These are phyloP conservation scores for Conus canariensis DNA, from an alignment of 2,888 invertebrate species.

Conservation along the genomic window DNA sequence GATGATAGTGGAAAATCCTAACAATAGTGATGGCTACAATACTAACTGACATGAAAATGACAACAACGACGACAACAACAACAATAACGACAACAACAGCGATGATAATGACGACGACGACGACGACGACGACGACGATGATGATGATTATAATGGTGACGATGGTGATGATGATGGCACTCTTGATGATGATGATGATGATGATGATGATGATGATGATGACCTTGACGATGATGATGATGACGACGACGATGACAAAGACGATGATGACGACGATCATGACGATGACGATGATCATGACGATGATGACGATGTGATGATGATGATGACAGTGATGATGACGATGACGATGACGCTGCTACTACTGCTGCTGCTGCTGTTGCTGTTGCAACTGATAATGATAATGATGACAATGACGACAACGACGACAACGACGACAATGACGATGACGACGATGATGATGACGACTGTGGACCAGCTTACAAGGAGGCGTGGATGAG, in stretches of 20 bases:
- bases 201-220: not conserved
- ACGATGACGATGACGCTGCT: not conserved
- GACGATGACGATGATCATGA: not conserved
- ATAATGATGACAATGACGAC: not conserved
- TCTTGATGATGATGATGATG: not conserved
- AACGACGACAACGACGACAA: not conserved
- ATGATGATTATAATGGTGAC: conserved; percentile 40
- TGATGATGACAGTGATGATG: not conserved
- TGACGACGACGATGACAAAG: not conserved
- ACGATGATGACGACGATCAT: not conserved
- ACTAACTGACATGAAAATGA: conserved; percentile 41
- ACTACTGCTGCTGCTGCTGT: not conserved
- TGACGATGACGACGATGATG: not conserved
- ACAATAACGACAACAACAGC: not conserved
- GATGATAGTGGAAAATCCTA: conserved; percentile 33
- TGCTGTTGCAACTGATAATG: not conserved
- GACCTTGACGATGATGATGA: not conserved
- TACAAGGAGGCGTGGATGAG: not conserved
- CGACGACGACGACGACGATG: not conserved
- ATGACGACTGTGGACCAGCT: not conserved
- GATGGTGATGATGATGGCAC: conserved; percentile 42
- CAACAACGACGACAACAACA: conserved; percentile 37
- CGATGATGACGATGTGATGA: not conserved
- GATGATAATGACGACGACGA: not conserved
- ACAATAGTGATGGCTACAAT: conserved; percentile 41